A percentile compares a stretch with the other conserved stretches of the same genome.
phyloP scores from a whole-genome alignment of 1,140 invertebrate species.

The Pseudachorutes palmiensis region DNA sequence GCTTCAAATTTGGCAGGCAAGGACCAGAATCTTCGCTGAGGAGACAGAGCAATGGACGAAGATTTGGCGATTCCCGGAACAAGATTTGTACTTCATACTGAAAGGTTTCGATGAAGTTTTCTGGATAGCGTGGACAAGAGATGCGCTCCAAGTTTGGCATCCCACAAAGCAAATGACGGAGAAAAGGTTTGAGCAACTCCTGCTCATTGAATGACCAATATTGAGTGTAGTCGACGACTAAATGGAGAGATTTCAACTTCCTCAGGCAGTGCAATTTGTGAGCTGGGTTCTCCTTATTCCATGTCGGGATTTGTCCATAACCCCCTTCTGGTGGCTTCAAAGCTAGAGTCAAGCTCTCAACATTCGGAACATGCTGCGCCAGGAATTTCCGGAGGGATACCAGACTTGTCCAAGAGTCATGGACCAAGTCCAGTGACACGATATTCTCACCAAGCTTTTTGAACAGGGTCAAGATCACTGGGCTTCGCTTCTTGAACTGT shows the following conservation, averaged over 20 bases:
- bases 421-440: background rate
- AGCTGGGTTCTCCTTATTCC: background rate
- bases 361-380: background rate
- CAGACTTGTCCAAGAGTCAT: background rate
- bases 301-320: background rate
- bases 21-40: background rate
- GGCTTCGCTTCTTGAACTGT: background rate
- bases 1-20: background rate
- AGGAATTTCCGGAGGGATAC: background rate
- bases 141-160: background rate
- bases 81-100: conserved; percentile 8
- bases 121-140: background rate
- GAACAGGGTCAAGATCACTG: background rate
- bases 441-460: background rate
- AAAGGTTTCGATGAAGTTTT: conserved; percentile 6
- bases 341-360: background rate
- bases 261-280: background rate
- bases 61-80: conserved; percentile 5
- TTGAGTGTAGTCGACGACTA: background rate
- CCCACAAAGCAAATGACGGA: background rate
- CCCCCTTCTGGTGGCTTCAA: background rate
- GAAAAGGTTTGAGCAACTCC: background rate
- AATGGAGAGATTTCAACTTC: background rate
- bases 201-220: background rate
- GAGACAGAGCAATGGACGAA: background rate